Evolutionary conservation across 2,888 invertebrate species (phyloP).

Genomic region (Eupithecia tripunctaria): DNA sequence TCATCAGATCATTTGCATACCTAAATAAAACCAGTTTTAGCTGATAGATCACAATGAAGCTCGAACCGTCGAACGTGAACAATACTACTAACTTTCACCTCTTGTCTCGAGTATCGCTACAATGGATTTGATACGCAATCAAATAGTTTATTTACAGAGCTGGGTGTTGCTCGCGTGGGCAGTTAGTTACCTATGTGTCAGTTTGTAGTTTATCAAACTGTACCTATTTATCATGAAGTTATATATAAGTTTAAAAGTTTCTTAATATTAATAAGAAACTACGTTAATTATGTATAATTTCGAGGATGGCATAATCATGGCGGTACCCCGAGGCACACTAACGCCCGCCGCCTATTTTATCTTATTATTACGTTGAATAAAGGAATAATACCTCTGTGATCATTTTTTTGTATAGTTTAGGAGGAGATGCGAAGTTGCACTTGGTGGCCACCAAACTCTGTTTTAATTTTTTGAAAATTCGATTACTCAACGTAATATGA

Average conservation of each 20-base stretch:
- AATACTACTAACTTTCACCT: conserved; percentile 58
- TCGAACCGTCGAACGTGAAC: conserved; percentile 48
- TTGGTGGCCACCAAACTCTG: too few species aligned
- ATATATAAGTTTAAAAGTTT: neutral
- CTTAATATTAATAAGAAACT: too few species aligned
- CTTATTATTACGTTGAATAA: too few species aligned
- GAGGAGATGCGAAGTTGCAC: too few species aligned
- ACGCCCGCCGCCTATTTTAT: too few species aligned
- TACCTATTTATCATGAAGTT: neutral
- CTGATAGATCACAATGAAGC: conserved; percentile 53
- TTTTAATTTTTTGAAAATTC: too few species aligned
- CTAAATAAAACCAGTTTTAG: conserved; percentile 54
- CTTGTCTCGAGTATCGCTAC: conserved; percentile 33
- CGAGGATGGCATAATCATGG: neutral
- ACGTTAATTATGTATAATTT: neutral
- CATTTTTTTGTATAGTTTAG: too few species aligned
- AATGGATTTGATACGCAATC: conserved; percentile 31
- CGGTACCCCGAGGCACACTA: too few species aligned
- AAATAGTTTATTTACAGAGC: conserved; percentile 14
- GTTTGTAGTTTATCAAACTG: conserved; percentile 23
- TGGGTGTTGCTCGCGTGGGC: conserved; percentile 17
- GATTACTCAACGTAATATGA: too few species aligned
- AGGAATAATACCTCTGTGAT: too few species aligned
- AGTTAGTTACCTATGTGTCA: neutral
- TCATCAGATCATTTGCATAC: conserved; percentile 60